Evolutionary conservation across 2,797 vertebrate genomes (phyloP).

Genomic region (Heliangelus exortis): DNA sequence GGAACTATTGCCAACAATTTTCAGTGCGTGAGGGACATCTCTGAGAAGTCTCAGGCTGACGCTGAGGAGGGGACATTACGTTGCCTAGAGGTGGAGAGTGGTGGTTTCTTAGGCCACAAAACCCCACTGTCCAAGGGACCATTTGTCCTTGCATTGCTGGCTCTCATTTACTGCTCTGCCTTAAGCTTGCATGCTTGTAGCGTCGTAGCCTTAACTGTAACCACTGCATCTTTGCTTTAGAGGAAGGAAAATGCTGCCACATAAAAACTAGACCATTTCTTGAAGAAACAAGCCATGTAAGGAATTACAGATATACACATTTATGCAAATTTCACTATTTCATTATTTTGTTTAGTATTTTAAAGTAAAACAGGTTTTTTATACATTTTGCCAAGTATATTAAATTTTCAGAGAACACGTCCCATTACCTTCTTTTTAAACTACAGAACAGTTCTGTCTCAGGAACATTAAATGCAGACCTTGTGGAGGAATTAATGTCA

Average conservation of each 20-base stretch:
- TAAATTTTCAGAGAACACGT: not conserved
- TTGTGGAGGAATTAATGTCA: not conserved
- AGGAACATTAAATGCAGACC: not conserved
- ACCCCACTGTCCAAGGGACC: not conserved
- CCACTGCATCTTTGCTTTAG: slow-evolving; percentile 3
- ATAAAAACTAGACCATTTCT: not conserved
- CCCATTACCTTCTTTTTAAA: not conserved
- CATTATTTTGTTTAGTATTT: not conserved
- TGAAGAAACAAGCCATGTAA: not conserved
- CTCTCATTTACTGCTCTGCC: slow-evolving; percentile 3
- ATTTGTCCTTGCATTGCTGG: not conserved
- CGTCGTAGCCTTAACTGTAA: slow-evolving; percentile 1
- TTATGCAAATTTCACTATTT: not conserved
- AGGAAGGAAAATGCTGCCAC: not conserved
- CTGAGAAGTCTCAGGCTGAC: not conserved
- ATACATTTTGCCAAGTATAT: not conserved
- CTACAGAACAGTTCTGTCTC: not conserved
- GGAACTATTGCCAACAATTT: not conserved
- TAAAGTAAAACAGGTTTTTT: not conserved
- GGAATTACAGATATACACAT: not conserved
- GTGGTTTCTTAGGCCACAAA: not conserved
- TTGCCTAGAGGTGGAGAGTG: not conserved
- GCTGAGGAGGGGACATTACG: not conserved
- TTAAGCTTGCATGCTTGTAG: slow-evolving; percentile 19
- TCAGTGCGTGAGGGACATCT: not conserved